Evolutionary conservation across 2,888 invertebrate species (phyloP).

Genomic region (Mythimna ferrago): DNA sequence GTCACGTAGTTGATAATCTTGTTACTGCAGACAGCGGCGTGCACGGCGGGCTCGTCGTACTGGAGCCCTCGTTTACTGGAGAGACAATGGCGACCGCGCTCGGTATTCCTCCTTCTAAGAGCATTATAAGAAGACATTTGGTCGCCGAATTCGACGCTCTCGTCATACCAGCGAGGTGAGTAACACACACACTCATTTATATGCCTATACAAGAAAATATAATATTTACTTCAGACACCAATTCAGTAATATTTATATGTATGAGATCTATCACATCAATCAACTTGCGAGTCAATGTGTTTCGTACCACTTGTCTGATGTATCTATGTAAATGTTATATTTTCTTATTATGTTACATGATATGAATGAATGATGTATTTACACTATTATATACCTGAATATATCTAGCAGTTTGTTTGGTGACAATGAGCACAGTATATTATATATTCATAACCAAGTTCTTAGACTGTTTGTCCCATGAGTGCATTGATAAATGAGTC

Average conservation of each 20-base stretch:
- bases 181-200: constrained; percentile 50
- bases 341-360: constrained; percentile 54
- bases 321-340: constrained; percentile 71
- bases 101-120: constrained; percentile 97
- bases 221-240: constrained; percentile 71
- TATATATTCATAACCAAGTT: constrained; percentile 42
- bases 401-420: constrained; percentile 52
- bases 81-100: constrained; percentile 98
- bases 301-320: constrained; percentile 39
- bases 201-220: constrained; percentile 65
- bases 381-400: constrained; percentile 43
- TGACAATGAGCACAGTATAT: constrained; percentile 59
- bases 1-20: constrained; percentile 49
- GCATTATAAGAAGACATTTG: constrained; percentile 97
- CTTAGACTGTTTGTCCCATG: constrained; percentile 52
- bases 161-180: constrained; percentile 97
- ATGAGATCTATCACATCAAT: constrained; percentile 52
- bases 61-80: constrained; percentile 98
- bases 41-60: constrained; percentile 97
- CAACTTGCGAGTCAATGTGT: constrained; percentile 49
- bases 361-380: constrained; percentile 57
- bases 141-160: constrained; percentile 97
- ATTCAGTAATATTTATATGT: constrained; percentile 40
- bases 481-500: constrained; percentile 47
- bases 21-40: constrained; percentile 95